Conservation (phyloP, 2,113 vertebrate genomes). For the Lophotis ruficrista region DNA sequence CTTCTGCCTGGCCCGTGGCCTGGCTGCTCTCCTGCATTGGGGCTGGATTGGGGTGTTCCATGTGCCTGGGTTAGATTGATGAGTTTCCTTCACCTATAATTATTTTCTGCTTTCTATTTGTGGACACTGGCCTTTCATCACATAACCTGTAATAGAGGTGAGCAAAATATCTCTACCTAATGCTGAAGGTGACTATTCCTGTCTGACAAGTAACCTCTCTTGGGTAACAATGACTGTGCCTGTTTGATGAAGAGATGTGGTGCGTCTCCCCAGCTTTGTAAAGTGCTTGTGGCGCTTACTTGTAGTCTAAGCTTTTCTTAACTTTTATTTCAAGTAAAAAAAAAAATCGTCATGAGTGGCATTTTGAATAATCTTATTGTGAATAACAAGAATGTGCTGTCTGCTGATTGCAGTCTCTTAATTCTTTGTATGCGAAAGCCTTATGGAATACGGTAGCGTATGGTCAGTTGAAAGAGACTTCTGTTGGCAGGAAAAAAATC, state of each 20-base stretch:
- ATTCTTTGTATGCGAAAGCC: not conserved
- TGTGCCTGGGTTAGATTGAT: not conserved
- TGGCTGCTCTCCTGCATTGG: not conserved
- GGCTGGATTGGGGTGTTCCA: not conserved
- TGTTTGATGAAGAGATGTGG: not conserved
- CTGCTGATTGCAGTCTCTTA: not conserved
- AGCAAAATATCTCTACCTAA: not conserved
- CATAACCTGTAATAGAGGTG: not conserved
- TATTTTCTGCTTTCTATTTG: not conserved
- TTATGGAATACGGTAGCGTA: not conserved
- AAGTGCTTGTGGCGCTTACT: not conserved
- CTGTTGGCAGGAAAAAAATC: not conserved
- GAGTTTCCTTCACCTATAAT: not conserved
- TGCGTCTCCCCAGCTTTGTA: not conserved
- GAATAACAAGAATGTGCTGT: not conserved
- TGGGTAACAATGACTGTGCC: not conserved
- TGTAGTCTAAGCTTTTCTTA: not conserved
- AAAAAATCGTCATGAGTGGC: not conserved
- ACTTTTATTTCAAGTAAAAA: not conserved
- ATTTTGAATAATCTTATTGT: not conserved
- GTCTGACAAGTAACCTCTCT: not conserved
- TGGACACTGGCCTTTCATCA: not conserved
- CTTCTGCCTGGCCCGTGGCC: not conserved
- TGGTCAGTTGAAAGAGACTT: not conserved
- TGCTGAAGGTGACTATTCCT: not conserved